A percentile compares a stretch with the other conserved stretches of the same genome.
phyloP scores from a whole-genome alignment of 2,797 vertebrate species.

The Leucoraja ocellata region DNA sequence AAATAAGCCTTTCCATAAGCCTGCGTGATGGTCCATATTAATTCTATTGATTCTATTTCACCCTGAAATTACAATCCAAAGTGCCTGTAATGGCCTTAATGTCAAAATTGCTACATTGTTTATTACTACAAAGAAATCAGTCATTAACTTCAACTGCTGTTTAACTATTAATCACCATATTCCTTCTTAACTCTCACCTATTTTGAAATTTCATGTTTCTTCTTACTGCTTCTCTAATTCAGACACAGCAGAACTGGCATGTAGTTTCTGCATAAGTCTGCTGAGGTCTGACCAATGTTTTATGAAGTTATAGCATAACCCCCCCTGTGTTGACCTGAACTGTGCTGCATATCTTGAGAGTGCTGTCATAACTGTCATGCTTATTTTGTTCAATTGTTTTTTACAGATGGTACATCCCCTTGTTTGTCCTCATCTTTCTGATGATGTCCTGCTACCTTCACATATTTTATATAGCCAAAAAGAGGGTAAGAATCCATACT shows the following conservation, averaged over 20 bases:
- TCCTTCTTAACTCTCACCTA: neutral
- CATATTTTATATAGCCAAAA: slow-evolving; percentile 71
- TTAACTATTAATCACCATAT: neutral
- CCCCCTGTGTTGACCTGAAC: neutral
- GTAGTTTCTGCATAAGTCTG: neutral
- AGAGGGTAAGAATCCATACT: slow-evolving; percentile 56
- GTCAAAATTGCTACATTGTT: neutral
- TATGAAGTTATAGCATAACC: too few species aligned
- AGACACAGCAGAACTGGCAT: neutral
- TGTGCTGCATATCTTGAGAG: neutral
- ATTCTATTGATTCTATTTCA: neutral
- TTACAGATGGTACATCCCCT: slow-evolving; percentile 66
- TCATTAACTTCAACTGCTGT: neutral
- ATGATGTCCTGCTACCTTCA: slow-evolving; percentile 71
- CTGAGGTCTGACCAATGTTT: too few species aligned
- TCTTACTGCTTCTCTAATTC: neutral
- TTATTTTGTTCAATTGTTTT: slow-evolving; percentile 39
- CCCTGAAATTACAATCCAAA: neutral
- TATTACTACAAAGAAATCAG: neutral
- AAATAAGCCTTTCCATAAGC: neutral
- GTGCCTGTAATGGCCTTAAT: neutral
- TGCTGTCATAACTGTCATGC: neutral
- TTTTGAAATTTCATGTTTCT: neutral
- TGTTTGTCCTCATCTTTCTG: slow-evolving; percentile 72
- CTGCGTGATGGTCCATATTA: neutral